phyloP scores from a whole-genome alignment of 2,113 vertebrate species.

The Phyllostomus hastatus region DNA sequence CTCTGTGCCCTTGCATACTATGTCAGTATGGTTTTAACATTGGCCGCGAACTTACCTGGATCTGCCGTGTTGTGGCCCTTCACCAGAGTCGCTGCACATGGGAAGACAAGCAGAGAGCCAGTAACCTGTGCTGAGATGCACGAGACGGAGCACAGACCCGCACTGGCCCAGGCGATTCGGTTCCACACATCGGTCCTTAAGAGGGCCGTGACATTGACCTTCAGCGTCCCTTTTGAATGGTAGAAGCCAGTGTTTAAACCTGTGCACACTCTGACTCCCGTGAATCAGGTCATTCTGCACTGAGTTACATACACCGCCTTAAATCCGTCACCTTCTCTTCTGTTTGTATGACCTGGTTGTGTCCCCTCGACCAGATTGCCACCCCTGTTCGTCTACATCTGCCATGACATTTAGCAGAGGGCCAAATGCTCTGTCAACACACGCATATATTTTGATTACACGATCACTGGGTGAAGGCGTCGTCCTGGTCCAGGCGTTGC shows the following conservation, averaged over 20 bases:
- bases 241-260: background rate
- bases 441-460: background rate
- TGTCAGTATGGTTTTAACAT: background rate
- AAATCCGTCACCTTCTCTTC: background rate
- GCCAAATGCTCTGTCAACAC: background rate
- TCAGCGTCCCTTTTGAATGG: no score
- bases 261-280: background rate
- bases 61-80: background rate
- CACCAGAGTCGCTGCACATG: fast-evolving
- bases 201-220: background rate
- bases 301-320: no score
- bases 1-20: background rate
- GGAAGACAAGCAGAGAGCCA: background rate
- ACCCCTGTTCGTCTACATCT: background rate
- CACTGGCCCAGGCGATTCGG: background rate
- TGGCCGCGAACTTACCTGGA: background rate
- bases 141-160: fast-evolving
- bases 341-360: background rate
- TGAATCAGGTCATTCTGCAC: background rate
- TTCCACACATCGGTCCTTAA: background rate
- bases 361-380: background rate
- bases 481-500: background rate
- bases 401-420: background rate
- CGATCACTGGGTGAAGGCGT: background rate
- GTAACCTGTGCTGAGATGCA: background rate